Percentiles rank a stretch among this genome's conserved stretches.
Evolutionary conservation across 2,113 vertebrate species (phyloP).

Genomic region (Misgurnus mizolepis): DNA sequence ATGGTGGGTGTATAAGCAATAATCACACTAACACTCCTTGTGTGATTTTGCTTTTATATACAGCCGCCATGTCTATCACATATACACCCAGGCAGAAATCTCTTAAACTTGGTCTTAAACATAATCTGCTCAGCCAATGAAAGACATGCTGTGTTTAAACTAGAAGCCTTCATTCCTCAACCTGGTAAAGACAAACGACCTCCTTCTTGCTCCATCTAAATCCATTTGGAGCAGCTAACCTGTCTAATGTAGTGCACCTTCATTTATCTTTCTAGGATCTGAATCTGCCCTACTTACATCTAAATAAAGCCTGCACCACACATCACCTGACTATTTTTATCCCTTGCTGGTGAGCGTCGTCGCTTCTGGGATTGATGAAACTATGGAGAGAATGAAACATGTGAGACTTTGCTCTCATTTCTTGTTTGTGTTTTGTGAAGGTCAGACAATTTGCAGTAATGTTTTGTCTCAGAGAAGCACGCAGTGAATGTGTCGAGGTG

Average conservation of each 20-base stretch:
- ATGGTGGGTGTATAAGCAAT: no score
- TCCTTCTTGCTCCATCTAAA: no score
- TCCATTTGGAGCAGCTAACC: neutral
- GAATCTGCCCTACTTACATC: constrained; percentile 44
- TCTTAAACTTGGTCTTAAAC: no score
- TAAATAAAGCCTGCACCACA: constrained; percentile 39
- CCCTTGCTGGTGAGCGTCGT: neutral
- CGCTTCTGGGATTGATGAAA: constrained; percentile 9
- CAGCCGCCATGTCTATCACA: no score
- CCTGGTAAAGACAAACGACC: neutral
- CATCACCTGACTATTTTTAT: constrained; percentile 40
- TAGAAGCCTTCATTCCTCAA: neutral
- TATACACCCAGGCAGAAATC: no score
- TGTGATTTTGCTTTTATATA: no score
- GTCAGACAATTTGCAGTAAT: neutral
- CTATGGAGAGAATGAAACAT: constrained; percentile 12
- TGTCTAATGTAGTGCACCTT: constrained; percentile 3
- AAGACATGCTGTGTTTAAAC: neutral
- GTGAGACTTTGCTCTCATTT: constrained; percentile 17
- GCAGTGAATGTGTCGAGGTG: neutral
- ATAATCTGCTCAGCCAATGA: neutral
- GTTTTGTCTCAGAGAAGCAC: neutral
- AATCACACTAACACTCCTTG: no score
- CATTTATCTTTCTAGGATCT: constrained; percentile 46
- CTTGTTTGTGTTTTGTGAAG: neutral